Percentiles rank a stretch among this genome's conserved stretches.
phyloP scores from a whole-genome alignment of 2,888 invertebrate genomes.

The Miltochrista miniata region DNA sequence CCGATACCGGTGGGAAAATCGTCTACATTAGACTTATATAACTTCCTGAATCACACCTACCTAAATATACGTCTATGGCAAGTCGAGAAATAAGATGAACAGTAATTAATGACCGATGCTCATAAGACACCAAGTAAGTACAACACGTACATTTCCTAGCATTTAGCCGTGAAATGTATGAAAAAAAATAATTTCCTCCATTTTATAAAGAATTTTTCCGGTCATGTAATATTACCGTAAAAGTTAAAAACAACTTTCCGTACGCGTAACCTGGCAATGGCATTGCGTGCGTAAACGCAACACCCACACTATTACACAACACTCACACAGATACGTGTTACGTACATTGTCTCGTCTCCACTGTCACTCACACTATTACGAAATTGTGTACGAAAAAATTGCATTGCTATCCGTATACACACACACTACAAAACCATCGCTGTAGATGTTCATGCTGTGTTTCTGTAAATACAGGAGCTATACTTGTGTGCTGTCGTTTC shows the following conservation, averaged over 20 bases:
- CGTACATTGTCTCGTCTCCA: constrained; percentile 28
- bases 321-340: constrained; percentile 19
- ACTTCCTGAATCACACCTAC: too few species aligned
- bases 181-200: constrained; percentile 49
- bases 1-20: too few species aligned
- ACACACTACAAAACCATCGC: constrained; percentile 8
- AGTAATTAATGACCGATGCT: not conserved
- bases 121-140: not conserved
- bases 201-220: constrained; percentile 66
- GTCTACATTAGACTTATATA: too few species aligned
- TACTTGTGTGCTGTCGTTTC: constrained; percentile 11
- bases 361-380: constrained; percentile 44
- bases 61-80: too few species aligned
- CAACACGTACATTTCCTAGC: constrained; percentile 25
- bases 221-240: constrained; percentile 73
- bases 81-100: not conserved
- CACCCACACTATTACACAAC: constrained; percentile 54
- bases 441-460: constrained; percentile 12
- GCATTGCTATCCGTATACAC: constrained; percentile 31
- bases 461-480: constrained; percentile 1
- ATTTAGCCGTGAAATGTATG: constrained; percentile 19
- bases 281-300: constrained; percentile 81
- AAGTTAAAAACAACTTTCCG: constrained; percentile 69
- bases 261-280: constrained; percentile 75
- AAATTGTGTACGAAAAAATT: constrained; percentile 34